phyloP scores from a whole-genome alignment of 2,888 invertebrate genomes.

The Chaetogeoica ovagalla region DNA sequence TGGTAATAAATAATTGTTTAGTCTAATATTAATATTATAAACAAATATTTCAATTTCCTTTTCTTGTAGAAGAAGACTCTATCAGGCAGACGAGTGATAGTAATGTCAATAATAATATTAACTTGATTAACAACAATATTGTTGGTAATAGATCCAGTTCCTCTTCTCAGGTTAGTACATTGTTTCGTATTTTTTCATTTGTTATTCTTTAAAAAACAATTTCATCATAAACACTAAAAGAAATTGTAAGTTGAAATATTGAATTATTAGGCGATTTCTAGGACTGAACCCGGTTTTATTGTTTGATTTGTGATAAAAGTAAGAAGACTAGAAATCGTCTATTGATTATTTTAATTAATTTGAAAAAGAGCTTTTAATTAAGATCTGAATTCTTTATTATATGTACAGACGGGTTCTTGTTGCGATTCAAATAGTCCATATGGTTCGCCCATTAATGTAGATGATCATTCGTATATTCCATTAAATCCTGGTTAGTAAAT shows the following conservation, averaged over 20 bases:
- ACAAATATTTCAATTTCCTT: neutral
- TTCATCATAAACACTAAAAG: too few relatives aligned
- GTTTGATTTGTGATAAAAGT: too few relatives aligned
- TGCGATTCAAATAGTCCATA: constrained; percentile 52
- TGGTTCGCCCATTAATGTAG: constrained; percentile 43
- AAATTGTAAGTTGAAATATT: too few relatives aligned
- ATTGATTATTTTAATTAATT: neutral
- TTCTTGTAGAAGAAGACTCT: constrained; percentile 30
- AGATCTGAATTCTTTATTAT: neutral
- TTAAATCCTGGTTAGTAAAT: constrained; percentile 39
- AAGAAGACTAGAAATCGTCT: too few relatives aligned
- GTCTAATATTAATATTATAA: neutral
- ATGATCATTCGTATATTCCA: constrained; percentile 37
- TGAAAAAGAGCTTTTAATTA: neutral
- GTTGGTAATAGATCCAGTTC: constrained; percentile 49
- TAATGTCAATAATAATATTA: constrained; percentile 49
- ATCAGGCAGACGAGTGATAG: constrained; percentile 32
- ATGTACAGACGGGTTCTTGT: constrained; percentile 42
- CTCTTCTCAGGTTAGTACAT: constrained; percentile 44
- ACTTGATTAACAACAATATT: constrained; percentile 50
- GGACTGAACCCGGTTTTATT: too few relatives aligned
- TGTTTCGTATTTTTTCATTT: neutral
- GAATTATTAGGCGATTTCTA: too few relatives aligned
- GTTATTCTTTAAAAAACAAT: too few relatives aligned
- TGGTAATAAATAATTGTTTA: neutral